phyloP scores from a whole-genome alignment of 2,797 vertebrate species.

The Coregonus sp. region DNA sequence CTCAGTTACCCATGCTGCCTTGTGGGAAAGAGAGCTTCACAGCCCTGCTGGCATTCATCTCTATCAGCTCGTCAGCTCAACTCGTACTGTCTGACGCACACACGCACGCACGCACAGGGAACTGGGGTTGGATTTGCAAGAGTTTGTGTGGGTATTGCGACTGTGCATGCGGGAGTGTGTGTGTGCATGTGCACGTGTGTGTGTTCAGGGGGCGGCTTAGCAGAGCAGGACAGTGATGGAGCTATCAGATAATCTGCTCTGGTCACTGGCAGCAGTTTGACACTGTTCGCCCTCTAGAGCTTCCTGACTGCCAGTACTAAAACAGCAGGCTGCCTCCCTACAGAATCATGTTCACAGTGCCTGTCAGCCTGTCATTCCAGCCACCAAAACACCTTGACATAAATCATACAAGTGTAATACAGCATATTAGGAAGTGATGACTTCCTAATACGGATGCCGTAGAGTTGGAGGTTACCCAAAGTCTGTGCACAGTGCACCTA shows the following conservation, averaged over 20 bases:
- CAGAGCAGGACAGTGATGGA: constrained; percentile 54
- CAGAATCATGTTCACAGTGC: neutral
- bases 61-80: constrained; percentile 52
- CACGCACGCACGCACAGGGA: constrained; percentile 23
- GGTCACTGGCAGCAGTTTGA: constrained; percentile 35
- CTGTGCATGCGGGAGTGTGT: constrained; percentile 23
- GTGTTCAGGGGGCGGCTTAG: neutral
- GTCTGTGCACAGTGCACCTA: neutral
- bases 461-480: too few species aligned
- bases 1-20: constrained; percentile 54
- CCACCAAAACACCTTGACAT: neutral
- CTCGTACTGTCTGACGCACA: constrained; percentile 50
- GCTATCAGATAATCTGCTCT: constrained; percentile 48
- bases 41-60: constrained; percentile 63
- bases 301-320: neutral
- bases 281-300: too few species aligned
- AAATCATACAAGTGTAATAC: neutral
- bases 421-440: neutral
- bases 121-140: neutral
- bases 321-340: neutral
- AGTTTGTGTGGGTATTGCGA: constrained; percentile 8
- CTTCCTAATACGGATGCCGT: neutral
- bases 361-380: neutral
- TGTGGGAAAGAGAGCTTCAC: constrained; percentile 44
- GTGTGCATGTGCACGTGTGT: constrained; percentile 1